Percentiles rank a stretch among this genome's conserved stretches.
These are phyloP conservation scores for Rambutsinella grinnellia DNA, from an alignment of 2,888 invertebrate genomes.

Conservation along the genomic window DNA sequence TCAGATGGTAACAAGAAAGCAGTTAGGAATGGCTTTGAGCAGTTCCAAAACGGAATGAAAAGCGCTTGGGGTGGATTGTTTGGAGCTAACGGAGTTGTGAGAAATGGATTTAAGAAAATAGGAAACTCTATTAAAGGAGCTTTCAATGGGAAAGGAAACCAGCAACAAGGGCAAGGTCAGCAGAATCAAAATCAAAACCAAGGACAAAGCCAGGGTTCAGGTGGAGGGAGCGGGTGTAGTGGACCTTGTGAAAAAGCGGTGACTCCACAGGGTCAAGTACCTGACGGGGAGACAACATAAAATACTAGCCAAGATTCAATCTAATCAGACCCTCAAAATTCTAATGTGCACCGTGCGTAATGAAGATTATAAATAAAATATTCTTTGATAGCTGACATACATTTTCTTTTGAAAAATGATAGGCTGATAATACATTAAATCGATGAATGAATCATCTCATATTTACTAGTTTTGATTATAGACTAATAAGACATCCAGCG, in stretches of 20 bases:
- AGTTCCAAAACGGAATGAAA: slow-evolving; percentile 13
- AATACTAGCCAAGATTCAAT: not conserved
- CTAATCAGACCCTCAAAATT: not conserved
- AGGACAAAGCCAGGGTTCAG: too few relatives aligned
- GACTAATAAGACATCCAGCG: too few relatives aligned
- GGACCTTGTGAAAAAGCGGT: not conserved
- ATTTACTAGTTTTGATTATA: too few relatives aligned
- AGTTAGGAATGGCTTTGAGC: slow-evolving; percentile 12
- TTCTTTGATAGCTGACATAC: not conserved
- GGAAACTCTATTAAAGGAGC: slow-evolving; percentile 12
- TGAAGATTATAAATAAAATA: not conserved
- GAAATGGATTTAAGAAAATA: slow-evolving; percentile 16
- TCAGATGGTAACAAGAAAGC: slow-evolving; percentile 7
- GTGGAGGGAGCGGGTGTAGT: not conserved
- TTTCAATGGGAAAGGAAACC: not conserved
- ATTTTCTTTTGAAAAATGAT: too few relatives aligned
- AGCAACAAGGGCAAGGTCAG: not conserved
- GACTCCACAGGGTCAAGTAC: slow-evolving; percentile 16
- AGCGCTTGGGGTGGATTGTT: slow-evolving; percentile 13
- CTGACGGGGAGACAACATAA: slow-evolving; percentile 24
- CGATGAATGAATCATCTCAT: too few relatives aligned
- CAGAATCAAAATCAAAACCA: too few relatives aligned
- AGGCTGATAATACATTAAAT: too few relatives aligned
- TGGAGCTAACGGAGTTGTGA: not conserved
- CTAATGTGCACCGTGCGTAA: too few relatives aligned